These are phyloP conservation scores for Julus scandinavius DNA, from an alignment of 2,888 invertebrate species.

Conservation along the genomic window DNA sequence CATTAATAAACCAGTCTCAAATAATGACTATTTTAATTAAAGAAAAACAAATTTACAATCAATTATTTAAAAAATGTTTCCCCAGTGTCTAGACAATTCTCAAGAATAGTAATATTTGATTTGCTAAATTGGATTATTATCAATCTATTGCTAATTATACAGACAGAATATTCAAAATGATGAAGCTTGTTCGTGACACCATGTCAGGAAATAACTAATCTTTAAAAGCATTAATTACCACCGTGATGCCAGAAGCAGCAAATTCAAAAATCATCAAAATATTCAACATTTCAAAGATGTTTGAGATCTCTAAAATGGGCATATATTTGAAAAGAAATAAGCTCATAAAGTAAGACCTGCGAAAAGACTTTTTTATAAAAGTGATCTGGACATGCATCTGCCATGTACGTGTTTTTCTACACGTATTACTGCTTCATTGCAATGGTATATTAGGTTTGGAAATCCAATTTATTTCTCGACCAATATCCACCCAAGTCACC, in stretches of 20 bases:
- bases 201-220: neutral
- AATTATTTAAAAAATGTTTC: too few species aligned
- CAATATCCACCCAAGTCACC: neutral
- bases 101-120: too few species aligned
- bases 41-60: too few species aligned
- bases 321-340: neutral
- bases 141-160: too few species aligned
- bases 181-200: neutral
- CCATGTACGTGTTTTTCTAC: neutral
- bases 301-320: neutral
- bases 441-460: neutral
- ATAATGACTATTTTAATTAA: too few species aligned
- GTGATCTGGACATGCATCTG: neutral
- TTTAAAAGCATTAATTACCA: neutral
- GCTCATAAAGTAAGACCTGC: neutral
- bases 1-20: too few species aligned
- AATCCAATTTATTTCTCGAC: constrained; percentile 29
- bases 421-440: neutral
- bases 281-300: constrained; percentile 19
- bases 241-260: neutral
- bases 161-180: neutral
- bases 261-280: neutral
- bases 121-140: too few species aligned
- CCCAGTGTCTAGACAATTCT: too few species aligned
- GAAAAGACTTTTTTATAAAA: neutral